Evolutionary conservation across 2,797 vertebrate species (phyloP), one percentile per base, ranked within the genome.

Genomic region (Hephaestus fuliginosus): DNA sequence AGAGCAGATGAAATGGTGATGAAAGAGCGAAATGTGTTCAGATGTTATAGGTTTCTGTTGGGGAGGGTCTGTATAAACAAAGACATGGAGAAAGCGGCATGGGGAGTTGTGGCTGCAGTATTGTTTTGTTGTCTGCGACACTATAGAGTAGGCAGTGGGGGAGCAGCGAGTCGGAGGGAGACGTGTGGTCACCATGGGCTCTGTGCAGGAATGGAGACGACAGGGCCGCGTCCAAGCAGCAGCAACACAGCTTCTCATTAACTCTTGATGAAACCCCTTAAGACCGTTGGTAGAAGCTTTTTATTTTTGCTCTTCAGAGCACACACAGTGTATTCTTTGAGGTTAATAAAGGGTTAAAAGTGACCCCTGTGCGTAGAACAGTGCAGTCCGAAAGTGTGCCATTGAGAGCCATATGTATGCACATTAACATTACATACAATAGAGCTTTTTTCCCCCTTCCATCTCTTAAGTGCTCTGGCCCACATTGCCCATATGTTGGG

Each of bases 131-230:
- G 86, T 93, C 73, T 83, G 62, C 71, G 84, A 89, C 78, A 82
- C 78, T 78, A 76, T 82, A 67, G 81, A 85, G 86, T 55, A 70
- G 87, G 77, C 81, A 72, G 81, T 7, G 63, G 80, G 84, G 79
- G 78, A 58, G 84, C 46, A 55, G 62, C 41, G 51, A 84, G 83
- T 72, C 62, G 39, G 43, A 56, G 62, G 63, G 74, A 69, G 87
- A 91, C 85, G 88, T 91, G 93, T 93, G 91, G 92, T 95, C 91
- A 87, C 93, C 93, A 94, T 88, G 94, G 94, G 70, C 75, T 85
- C 67, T 69, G 75, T 63, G 71, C 85, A 88, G 91, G 92, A 93
- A 94, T 94, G 91, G 85, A 89, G 88, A 55, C 39, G 22, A 78
- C 74, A 60, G 60, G 70, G 61, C 58, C 15, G 12, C 70, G 14